Evolutionary conservation across 2,888 invertebrate species (phyloP).

Genomic region (Elegia similella): DNA sequence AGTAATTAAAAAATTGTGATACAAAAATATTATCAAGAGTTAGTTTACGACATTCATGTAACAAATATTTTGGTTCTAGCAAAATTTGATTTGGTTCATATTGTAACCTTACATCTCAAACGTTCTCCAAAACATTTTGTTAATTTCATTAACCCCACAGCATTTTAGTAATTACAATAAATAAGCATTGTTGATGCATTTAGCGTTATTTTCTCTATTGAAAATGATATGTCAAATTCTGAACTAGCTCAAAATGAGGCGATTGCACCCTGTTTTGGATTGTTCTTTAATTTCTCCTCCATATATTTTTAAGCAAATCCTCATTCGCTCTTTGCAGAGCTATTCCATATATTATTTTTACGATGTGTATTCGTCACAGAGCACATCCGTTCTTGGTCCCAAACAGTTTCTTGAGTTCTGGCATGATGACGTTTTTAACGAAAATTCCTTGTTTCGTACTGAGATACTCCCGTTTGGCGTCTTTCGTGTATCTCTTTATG

Average conservation of each 20-base stretch:
- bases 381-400: constrained; percentile 90
- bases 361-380: constrained; percentile 75
- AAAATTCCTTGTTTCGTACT: constrained; percentile 89
- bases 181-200: neutral
- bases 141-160: neutral
- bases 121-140: neutral
- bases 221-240: constrained; percentile 7
- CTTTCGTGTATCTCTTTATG: constrained; percentile 91
- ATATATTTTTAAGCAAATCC: neutral
- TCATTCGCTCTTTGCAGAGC: neutral
- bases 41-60: neutral
- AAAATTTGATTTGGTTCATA: neutral
- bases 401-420: constrained; percentile 92
- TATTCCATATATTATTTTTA: constrained; percentile 9
- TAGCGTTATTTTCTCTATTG: neutral
- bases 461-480: constrained; percentile 87
- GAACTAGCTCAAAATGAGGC: neutral
- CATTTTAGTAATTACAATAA: neutral
- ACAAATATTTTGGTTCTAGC: neutral
- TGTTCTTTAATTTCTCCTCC: neutral
- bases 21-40: neutral
- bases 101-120: neutral
- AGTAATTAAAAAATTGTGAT: neutral
- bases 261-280: constrained; percentile 1
- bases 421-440: constrained; percentile 90